Base-by-base conservation (phyloP, 2,113 vertebrate genomes). In the Trichomycterus rosablanca region DNA sequence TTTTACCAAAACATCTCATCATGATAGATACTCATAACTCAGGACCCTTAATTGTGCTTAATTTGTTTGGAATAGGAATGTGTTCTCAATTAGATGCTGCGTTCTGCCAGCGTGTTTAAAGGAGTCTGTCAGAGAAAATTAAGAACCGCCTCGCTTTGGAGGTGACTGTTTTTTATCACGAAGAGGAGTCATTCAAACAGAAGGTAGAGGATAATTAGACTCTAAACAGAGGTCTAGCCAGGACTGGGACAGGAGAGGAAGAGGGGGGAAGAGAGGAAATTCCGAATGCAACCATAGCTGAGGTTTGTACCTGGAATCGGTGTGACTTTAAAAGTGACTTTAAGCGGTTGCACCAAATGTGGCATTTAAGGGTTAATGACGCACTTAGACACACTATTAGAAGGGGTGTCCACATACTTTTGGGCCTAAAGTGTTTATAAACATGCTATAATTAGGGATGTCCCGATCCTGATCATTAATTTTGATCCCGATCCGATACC, bases 61-160 rank as follows among this genome's bases (percentile, higher is more conserved):
- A 99, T 99, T 98, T 99, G 95, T 97, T 97, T 98, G 92, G 92
- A 97, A 95, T 97, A 95, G 89, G 88, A 97, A 97, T 99, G 92
- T 99, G 96, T 90, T 93, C 97, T 97, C 94, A 94, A 97, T 99
- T 98, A 98, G 84, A 87, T 83, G 75, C 77, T 91, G 89, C 88
- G 91, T 87, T 84, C 84, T 88, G 85, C 88, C 90, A 61, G 79
- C 80, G 79, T 91, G 95, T 97, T 96, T 95, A 92, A 92, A 94
- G 85, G 87, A 78, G 87, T 82, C 92, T 98, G 95, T 98, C 96
- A 97, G 86, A 85, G 88, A 90, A 96, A 95, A 97, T 98, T 93
- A 97, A 95, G 90, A 89, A 89, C 89, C 85, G 86, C 89, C 92
- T 93, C 90, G 89, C 89, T 91, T 90, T 88, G 86, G 86, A 83